These are phyloP conservation scores for Cyphomyrus discorhynchus DNA, from an alignment of 2,113 vertebrate genomes.

Conservation along the genomic window DNA sequence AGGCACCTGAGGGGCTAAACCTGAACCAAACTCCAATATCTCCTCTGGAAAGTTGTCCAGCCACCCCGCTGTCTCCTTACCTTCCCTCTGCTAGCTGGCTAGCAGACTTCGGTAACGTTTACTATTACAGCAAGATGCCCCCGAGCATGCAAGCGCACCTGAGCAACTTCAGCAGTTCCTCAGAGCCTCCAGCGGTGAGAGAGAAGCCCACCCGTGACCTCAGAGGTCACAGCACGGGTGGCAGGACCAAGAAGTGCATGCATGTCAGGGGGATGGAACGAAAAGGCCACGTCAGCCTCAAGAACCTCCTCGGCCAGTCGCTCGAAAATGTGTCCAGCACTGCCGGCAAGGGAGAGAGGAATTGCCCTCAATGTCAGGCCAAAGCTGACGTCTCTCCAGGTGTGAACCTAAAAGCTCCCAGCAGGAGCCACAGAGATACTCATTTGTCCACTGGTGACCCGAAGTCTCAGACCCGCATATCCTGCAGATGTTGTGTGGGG, in stretches of 20 bases:
- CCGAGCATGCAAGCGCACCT: conserved; percentile 35
- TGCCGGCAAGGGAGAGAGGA: conserved; percentile 28
- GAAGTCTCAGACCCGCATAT: conserved; percentile 32
- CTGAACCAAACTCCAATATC: background rate
- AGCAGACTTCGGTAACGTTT: conserved; percentile 46
- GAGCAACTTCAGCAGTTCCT: conserved; percentile 8
- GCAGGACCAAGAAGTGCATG: conserved; percentile 27
- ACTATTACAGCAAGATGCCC: conserved; percentile 38
- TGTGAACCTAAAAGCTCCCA: conserved; percentile 20
- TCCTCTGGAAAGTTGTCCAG: conserved; percentile 5
- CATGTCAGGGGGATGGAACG: conserved; percentile 37
- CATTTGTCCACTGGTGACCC: conserved; percentile 33
- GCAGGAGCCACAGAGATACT: conserved; percentile 29
- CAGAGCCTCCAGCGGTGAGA: conserved; percentile 7
- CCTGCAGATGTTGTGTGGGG: conserved; percentile 40
- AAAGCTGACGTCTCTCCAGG: conserved; percentile 23
- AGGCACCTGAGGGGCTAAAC: background rate
- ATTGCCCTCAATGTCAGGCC: conserved; percentile 49
- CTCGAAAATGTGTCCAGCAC: conserved; percentile 21
- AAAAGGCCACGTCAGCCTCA: conserved; percentile 41
- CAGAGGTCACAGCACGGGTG: background rate
- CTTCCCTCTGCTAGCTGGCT: conserved; percentile 54
- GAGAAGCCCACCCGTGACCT: background rate
- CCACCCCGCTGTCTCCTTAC: conserved; percentile 39
- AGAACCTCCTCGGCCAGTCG: conserved; percentile 29